phyloP scores from a whole-genome alignment of 2,797 vertebrate genomes.

The Trichosurus vulpecula region DNA sequence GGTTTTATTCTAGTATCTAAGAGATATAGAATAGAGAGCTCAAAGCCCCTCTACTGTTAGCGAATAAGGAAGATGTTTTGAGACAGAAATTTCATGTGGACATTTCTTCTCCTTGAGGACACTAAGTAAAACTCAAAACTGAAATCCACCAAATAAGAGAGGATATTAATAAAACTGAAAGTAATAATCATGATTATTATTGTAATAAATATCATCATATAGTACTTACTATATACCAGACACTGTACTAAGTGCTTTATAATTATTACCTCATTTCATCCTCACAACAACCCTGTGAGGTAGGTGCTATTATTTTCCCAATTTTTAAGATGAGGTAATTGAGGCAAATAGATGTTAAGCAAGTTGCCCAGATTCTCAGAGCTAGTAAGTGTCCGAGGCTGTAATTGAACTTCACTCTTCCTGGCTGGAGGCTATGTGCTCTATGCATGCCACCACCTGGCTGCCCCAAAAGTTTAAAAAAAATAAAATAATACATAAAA shows the following conservation, averaged over 20 bases:
- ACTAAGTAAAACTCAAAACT: not conserved
- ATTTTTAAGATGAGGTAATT: not conserved
- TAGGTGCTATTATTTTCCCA: not conserved
- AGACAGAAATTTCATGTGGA: not conserved
- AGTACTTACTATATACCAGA: not conserved
- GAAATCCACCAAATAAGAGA: not conserved
- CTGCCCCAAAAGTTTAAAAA: not conserved
- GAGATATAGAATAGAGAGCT: not conserved
- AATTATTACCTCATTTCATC: not conserved
- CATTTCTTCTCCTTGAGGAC: not conserved
- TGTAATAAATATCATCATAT: not conserved
- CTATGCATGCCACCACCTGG: not conserved
- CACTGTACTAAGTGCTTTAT: not conserved
- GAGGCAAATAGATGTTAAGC: not conserved
- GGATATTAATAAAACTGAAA: not conserved
- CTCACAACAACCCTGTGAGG: not conserved
- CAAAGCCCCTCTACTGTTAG: not conserved
- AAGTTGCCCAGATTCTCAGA: not conserved
- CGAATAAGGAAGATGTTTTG: not conserved
- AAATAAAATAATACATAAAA: not conserved
- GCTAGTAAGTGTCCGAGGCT: not conserved
- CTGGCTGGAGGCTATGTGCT: not conserved
- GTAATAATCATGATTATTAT: not conserved
- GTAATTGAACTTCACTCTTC: not conserved
- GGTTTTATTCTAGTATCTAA: not conserved